These are phyloP conservation scores for Andrena haemorrhoa DNA, from an alignment of 2,888 invertebrate species.

Conservation along the genomic window DNA sequence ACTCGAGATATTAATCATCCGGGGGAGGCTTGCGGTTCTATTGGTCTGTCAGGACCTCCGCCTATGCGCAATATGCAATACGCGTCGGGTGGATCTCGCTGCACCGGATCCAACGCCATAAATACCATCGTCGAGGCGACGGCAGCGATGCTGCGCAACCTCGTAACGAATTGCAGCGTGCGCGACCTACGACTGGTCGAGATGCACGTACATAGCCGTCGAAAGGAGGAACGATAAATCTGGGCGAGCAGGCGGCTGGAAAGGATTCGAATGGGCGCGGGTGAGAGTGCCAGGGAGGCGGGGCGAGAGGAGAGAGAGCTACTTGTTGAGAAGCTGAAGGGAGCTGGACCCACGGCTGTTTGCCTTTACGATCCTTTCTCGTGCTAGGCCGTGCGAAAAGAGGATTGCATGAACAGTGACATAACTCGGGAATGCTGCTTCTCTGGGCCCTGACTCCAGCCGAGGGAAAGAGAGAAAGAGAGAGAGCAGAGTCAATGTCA, in stretches of 20 bases:
- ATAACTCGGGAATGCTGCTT: constrained; percentile 61
- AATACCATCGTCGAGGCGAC: constrained; percentile 41
- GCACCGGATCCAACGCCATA: constrained; percentile 56
- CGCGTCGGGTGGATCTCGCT: constrained; percentile 24
- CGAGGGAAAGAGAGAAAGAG: constrained; percentile 9
- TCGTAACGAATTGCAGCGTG: constrained; percentile 55
- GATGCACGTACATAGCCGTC: constrained; percentile 20
- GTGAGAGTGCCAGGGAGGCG: not conserved
- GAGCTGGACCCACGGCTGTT: not conserved
- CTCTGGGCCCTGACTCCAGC: constrained; percentile 40
- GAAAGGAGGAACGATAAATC: constrained; percentile 55
- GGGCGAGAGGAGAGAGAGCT: constrained; percentile 33
- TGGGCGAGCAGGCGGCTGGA: not conserved
- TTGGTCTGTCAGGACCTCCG: constrained; percentile 10
- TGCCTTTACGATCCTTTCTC: constrained; percentile 50
- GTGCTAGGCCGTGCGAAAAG: constrained; percentile 46
- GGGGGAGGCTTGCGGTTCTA: not conserved
- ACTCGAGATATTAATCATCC: constrained; percentile 30
- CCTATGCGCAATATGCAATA: constrained; percentile 17
- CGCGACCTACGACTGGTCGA: constrained; percentile 44
- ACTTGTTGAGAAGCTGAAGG: constrained; percentile 15
- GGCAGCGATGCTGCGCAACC: constrained; percentile 30
- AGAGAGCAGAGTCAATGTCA: constrained; percentile 70
- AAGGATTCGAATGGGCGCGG: not conserved
- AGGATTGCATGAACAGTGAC: constrained; percentile 64